A percentile compares a stretch with the other conserved stretches of the same genome.
Evolutionary conservation across 1,140 invertebrate species (phyloP).

Genomic region (Oreohelix idahoensis): DNA sequence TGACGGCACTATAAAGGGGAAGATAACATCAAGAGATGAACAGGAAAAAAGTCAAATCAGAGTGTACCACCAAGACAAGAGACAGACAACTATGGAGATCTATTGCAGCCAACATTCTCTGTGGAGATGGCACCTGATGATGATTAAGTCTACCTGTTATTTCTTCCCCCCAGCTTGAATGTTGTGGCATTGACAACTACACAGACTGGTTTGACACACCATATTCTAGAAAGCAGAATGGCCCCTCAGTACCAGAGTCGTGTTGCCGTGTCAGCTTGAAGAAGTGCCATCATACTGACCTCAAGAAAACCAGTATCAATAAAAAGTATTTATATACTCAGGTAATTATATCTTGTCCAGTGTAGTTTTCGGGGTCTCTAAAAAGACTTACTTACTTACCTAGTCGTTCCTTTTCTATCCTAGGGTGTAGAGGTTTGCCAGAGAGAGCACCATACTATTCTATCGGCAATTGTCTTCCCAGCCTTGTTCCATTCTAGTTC

Average conservation of each 20-base stretch:
- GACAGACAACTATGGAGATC: too few relatives aligned
- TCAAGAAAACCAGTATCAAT: slow-evolving; percentile 40
- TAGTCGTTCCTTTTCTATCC: slow-evolving; percentile 81
- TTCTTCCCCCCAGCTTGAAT: slow-evolving; percentile 82
- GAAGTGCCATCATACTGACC: slow-evolving; percentile 38
- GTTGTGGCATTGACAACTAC: slow-evolving; percentile 83
- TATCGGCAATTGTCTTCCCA: slow-evolving; percentile 14
- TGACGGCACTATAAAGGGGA: too few relatives aligned
- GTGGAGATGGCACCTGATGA: too few relatives aligned
- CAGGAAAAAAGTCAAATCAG: too few relatives aligned
- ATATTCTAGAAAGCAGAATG: slow-evolving; percentile 67
- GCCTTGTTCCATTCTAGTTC: neutral
- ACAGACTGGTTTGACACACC: slow-evolving; percentile 81
- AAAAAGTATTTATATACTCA: slow-evolving; percentile 78
- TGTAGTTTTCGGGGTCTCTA: neutral
- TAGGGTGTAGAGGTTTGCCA: slow-evolving; percentile 73
- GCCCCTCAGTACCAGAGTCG: neutral
- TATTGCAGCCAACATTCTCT: too few relatives aligned
- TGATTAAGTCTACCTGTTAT: neutral
- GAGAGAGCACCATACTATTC: slow-evolving; percentile 51
- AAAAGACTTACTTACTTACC: too few relatives aligned
- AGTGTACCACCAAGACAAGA: too few relatives aligned
- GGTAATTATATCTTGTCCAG: slow-evolving; percentile 69
- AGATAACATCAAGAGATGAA: too few relatives aligned
- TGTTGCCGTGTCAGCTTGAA: slow-evolving; percentile 24